A percentile compares a stretch with the other conserved stretches of the same genome.
These are phyloP conservation scores for Trimorus sp. DNA, from an alignment of 2,888 invertebrate genomes.

Conservation along the genomic window DNA sequence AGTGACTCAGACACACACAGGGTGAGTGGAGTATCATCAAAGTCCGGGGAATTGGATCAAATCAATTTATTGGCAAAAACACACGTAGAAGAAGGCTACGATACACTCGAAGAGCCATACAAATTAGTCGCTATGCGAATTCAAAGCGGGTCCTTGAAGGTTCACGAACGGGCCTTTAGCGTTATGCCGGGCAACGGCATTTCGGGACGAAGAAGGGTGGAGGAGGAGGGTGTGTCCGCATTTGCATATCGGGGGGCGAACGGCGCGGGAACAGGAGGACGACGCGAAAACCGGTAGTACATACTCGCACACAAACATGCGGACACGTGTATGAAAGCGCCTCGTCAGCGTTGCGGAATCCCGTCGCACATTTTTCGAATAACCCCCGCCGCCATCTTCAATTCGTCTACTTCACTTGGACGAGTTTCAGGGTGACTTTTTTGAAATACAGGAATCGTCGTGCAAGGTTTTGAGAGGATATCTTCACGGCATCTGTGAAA, in stretches of 20 bases:
- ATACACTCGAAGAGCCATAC: conserved; percentile 59
- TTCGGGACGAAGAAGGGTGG: conserved; percentile 34
- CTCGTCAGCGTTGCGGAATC: conserved; percentile 63
- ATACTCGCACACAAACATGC: conserved; percentile 31
- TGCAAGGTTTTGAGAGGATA: too few species aligned
- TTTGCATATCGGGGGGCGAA: conserved; percentile 66
- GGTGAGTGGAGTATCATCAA: too few species aligned
- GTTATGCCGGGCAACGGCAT: conserved; percentile 60
- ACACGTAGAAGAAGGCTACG: conserved; percentile 33
- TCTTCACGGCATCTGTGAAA: too few species aligned
- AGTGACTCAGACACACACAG: too few species aligned
- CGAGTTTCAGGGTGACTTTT: too few species aligned
- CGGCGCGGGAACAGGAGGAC: conserved; percentile 53
- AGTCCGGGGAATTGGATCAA: conserved; percentile 50
- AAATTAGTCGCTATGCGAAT: conserved; percentile 60
- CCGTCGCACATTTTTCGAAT: conserved; percentile 13
- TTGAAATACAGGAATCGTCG: too few species aligned
- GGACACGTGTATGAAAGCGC: conserved; percentile 49
- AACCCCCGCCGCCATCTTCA: too few species aligned
- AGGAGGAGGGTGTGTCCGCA: conserved; percentile 54
- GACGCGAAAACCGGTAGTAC: conserved; percentile 65
- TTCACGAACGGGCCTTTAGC: conserved; percentile 69
- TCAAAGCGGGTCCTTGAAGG: conserved; percentile 65
- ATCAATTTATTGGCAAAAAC: conserved; percentile 62
- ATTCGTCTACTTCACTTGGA: too few species aligned